These are phyloP conservation scores for Orchestia grillus DNA, from an alignment of 1,140 invertebrate genomes.

Conservation along the genomic window DNA sequence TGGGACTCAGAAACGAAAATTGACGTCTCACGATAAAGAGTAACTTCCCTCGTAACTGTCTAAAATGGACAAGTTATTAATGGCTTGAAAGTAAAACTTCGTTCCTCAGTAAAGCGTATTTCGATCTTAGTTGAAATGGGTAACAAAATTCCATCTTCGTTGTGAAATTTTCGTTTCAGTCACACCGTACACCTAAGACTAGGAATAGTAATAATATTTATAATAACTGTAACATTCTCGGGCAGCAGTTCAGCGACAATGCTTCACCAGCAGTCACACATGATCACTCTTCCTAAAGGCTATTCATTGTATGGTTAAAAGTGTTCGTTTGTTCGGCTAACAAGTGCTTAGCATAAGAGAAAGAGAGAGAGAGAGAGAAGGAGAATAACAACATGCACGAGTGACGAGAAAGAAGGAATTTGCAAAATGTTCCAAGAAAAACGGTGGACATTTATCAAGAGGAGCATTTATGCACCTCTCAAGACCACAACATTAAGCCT, in stretches of 20 bases:
- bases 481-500: slow-evolving; percentile 29
- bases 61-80: background rate
- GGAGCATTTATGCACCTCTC: background rate
- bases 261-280: background rate
- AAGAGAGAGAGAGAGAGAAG: slow-evolving; percentile 14
- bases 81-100: background rate
- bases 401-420: slow-evolving; percentile 10
- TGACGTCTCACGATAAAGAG: background rate
- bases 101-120: background rate
- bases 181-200: background rate
- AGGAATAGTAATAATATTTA: background rate
- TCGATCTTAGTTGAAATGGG: background rate
- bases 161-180: background rate
- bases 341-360: slow-evolving; percentile 50
- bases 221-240: slow-evolving; percentile 1
- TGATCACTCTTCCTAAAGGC: slow-evolving; percentile 24
- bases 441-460: slow-evolving; percentile 32
- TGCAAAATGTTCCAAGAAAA: slow-evolving; percentile 35
- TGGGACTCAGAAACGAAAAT: background rate
- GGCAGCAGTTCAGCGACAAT: background rate
- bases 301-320: slow-evolving; percentile 48
- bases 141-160: background rate
- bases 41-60: background rate
- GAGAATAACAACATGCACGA: slow-evolving; percentile 39
- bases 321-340: slow-evolving; percentile 39